Evolutionary conservation across 2,888 invertebrate species (phyloP).

Genomic region (Machimus atricapillus): DNA sequence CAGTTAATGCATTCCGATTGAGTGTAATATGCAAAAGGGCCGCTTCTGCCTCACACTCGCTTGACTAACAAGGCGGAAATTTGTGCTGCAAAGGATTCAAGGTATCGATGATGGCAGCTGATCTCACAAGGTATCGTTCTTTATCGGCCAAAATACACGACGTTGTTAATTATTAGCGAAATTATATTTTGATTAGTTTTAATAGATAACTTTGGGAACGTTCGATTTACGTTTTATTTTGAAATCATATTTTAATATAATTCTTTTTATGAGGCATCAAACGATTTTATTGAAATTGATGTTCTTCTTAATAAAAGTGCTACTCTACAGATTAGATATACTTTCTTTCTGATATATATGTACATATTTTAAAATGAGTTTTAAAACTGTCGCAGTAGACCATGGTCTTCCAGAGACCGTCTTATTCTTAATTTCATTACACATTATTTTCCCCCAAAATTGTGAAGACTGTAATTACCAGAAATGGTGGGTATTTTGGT

Average conservation of each 20-base stretch:
- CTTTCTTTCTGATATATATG: not conserved
- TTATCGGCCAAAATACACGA: not conserved
- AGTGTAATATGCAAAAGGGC: not conserved
- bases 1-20: not conserved
- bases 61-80: not conserved
- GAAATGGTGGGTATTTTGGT: not conserved
- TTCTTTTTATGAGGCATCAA: no score
- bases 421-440: not conserved
- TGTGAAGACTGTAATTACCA: not conserved
- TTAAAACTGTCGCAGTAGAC: not conserved
- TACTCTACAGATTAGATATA: no score
- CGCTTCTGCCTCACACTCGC: not conserved
- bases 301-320: no score
- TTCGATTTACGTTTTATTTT: no score
- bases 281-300: no score
- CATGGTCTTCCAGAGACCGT: not conserved
- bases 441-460: not conserved
- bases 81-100: not conserved
- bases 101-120: not conserved
- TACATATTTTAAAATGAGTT: not conserved
- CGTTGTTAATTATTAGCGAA: not conserved
- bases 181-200: not conserved
- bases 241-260: no score
- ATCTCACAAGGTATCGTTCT: no score
- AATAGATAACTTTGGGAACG: not conserved